Percentiles rank a stretch among this genome's conserved stretches.
Conservation (phyloP, 2,888 invertebrate genomes). For the Lysandra bellargus region DNA sequence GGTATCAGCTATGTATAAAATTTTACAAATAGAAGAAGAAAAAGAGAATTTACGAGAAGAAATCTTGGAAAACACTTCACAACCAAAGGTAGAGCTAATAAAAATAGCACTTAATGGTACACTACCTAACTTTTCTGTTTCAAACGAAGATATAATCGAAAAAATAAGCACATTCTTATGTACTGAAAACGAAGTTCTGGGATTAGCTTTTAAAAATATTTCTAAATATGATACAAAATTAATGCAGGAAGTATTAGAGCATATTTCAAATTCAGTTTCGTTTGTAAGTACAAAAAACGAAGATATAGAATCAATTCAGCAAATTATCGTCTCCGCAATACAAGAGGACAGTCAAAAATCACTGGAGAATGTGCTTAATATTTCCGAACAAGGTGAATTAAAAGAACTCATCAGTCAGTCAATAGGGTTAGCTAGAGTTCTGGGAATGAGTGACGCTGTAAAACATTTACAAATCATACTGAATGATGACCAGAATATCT, state of each 20-base stretch:
- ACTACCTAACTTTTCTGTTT: conserved; percentile 68
- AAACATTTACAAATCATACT: conserved; percentile 76
- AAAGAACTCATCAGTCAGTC: conserved; percentile 82
- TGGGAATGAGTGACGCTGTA: conserved; percentile 84
- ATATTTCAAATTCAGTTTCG: conserved; percentile 82
- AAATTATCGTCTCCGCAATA: conserved; percentile 84
- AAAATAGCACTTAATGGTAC: conserved; percentile 78
- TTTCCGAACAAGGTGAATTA: conserved; percentile 68
- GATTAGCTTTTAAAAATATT: conserved; percentile 84
- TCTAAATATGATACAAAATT: conserved; percentile 82
- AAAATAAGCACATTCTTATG: conserved; percentile 83
- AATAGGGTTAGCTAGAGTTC: conserved; percentile 84
- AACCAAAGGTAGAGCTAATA: conserved; percentile 83
- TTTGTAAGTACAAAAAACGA: conserved; percentile 82
- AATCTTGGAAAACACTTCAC: conserved; percentile 73
- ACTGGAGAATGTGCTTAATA: conserved; percentile 77
- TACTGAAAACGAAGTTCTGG: conserved; percentile 81
- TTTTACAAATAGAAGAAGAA: conserved; percentile 74
- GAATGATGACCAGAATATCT: conserved; percentile 79
- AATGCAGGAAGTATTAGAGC: conserved; percentile 80
- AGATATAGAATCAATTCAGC: conserved; percentile 83
- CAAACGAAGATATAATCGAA: conserved; percentile 81
- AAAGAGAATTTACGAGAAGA: conserved; percentile 73
- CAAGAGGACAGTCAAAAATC: conserved; percentile 82
- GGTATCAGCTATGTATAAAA: conserved; percentile 71